Conservation (phyloP, 1,140 invertebrate genomes). For the Macrocentrus cingulum region DNA sequence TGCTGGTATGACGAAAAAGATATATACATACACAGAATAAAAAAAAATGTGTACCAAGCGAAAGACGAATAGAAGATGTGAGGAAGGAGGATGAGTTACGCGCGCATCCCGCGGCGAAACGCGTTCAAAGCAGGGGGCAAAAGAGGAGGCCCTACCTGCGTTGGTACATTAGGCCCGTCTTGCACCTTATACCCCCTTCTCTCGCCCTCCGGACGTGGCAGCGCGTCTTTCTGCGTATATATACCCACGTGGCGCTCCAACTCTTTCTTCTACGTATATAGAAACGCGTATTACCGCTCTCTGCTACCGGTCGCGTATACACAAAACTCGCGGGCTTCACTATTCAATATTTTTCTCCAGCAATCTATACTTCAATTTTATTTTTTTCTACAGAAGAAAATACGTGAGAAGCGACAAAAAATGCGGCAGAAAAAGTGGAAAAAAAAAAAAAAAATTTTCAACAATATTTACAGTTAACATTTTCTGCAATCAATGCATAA, state of each 20-base stretch:
- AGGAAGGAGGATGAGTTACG: constrained; percentile 12
- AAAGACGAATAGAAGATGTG: background rate
- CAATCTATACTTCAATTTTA: no score
- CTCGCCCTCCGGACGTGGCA: background rate
- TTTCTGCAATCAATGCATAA: no score
- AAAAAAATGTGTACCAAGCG: background rate
- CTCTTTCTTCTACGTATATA: constrained; percentile 12
- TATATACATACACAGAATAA: constrained; percentile 3
- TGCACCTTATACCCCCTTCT: background rate
- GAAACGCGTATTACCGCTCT: no score
- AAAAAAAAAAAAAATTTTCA: no score
- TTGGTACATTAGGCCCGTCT: constrained; percentile 38
- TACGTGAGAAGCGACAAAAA: no score
- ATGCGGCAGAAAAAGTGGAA: no score
- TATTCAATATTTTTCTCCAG: no score
- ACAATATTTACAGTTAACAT: no score
- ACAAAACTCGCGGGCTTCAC: no score
- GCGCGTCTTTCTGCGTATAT: background rate
- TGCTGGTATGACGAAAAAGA: background rate
- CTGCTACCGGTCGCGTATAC: no score
- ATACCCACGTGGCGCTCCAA: constrained; percentile 12
- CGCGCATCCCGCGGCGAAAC: constrained; percentile 29
- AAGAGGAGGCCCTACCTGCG: constrained; percentile 27
- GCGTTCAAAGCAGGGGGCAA: constrained; percentile 36
- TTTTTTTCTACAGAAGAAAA: no score